Base-by-base conservation (phyloP, 2,888 invertebrate genomes). In the Ditula angustiorana region DNA sequence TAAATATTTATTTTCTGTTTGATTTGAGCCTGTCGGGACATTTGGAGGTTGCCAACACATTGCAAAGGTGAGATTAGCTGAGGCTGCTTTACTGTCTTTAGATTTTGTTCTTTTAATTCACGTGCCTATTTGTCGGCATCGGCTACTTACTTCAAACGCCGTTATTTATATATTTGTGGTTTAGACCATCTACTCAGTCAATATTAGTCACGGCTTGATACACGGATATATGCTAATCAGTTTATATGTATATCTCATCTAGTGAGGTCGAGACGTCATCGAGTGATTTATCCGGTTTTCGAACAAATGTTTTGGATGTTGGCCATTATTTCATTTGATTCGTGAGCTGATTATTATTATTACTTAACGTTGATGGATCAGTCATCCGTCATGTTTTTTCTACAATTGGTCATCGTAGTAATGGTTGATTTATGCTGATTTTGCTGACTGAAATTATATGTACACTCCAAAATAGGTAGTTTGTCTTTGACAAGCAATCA, bases 241-340 rank as follows among this genome's bases (percentile, higher is more conserved):
- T 37, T 16, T 5, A 35, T 53, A 28, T 46, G n/a, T n/a, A n/a
- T n/a, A n/a, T n/a, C n/a, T n/a, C n/a, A 52, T 33, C 44, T 10
- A 16, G 30, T 62, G 52, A 64, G 64, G 59, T 37, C 64, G 28
- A 37, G 59, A 64, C 64, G 64, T 64, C 64, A 64, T 35, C 21
- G 28, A 19, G 41, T 46, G 63, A 53, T 37, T 46, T 64, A 64
- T 59, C 64, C 64, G 64, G 64, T 64, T 64, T 35, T 59, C 52
- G 33, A 35, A 63, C 33, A 37, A 53, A 50, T 33, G 30, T 49
- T 50, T 62, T 62, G n/a, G 7, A 11, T 26, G 52, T 35, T n/a
- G 26, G 28, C 52, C 26, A 63, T 62, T 21, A 26, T n/a, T n/a
- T n/a, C n/a, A 56, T 63, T 33, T 58, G 50, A 63, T 63, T 58